phyloP scores from a whole-genome alignment of 2,113 vertebrate genomes.

The Numida meleagris region DNA sequence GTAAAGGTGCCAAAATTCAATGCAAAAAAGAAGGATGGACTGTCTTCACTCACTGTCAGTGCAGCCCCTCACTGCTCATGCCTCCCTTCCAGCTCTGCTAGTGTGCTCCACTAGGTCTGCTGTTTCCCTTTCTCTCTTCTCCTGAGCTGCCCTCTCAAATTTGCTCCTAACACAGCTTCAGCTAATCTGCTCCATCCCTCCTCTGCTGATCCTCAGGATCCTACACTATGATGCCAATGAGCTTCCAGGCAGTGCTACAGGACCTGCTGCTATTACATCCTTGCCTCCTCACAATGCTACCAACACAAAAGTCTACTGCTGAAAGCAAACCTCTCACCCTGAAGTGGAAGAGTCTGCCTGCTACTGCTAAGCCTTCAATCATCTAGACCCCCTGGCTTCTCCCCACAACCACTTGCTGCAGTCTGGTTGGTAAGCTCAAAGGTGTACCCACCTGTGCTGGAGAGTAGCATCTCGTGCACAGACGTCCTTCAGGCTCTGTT shows the following conservation, averaged over 20 bases:
- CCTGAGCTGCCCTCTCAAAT: slow-evolving; percentile 12
- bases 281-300: not conserved
- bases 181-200: slow-evolving; percentile 12
- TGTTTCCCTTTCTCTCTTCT: slow-evolving; percentile 15
- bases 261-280: not conserved
- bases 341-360: not conserved
- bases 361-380: not conserved
- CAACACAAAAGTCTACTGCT: not conserved
- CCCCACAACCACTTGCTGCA: slow-evolving; percentile 9
- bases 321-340: slow-evolving; percentile 16
- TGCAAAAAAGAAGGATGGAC: not conserved
- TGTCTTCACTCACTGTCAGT: slow-evolving; percentile 33
- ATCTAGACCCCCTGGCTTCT: slow-evolving; percentile 7
- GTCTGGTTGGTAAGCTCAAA: slow-evolving; percentile 16
- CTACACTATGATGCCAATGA: not conserved
- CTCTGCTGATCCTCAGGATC: slow-evolving; percentile 5
- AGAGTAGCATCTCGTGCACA: slow-evolving; percentile 85
- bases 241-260: not conserved
- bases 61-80: not conserved
- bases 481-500: slow-evolving; percentile 70
- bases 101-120: slow-evolving; percentile 1
- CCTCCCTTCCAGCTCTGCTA: slow-evolving; percentile 33
- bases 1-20: slow-evolving; percentile 37
- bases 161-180: slow-evolving; percentile 19
- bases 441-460: slow-evolving; percentile 89